Conservation (phyloP, 2,888 invertebrate genomes). For the Phlogophora meticulosa region DNA sequence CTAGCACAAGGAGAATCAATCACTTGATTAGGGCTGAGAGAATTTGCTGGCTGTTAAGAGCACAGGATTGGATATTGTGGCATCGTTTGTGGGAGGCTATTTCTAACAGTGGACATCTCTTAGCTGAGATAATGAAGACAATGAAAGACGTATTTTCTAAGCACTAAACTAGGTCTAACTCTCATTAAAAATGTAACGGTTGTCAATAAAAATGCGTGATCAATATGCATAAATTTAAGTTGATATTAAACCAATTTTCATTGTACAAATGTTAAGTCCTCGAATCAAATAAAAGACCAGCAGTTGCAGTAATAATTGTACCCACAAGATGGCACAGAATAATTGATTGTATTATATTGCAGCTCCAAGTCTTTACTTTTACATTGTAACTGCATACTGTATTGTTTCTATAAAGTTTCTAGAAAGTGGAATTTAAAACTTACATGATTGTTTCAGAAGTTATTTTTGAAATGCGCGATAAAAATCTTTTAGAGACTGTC, state of each 20-base stretch:
- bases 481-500: constrained; percentile 21
- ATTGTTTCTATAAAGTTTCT: constrained; percentile 14
- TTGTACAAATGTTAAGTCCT: not conserved
- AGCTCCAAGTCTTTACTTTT: constrained; percentile 12
- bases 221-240: not conserved
- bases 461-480: constrained; percentile 4
- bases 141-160: no score
- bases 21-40: no score
- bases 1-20: no score
- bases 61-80: no score
- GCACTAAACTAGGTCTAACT: not conserved
- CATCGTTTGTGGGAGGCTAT: no score
- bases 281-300: constrained; percentile 16
- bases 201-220: no score
- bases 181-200: not conserved
- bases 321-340: constrained; percentile 36
- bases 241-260: not conserved
- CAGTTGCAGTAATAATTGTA: constrained; percentile 34
- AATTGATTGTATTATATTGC: constrained; percentile 28
- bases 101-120: no score
- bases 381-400: constrained; percentile 14
- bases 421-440: constrained; percentile 28
- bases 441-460: constrained; percentile 19
- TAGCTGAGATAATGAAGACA: no score
- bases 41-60: no score